These are phyloP conservation scores for Strigamia maritima DNA, from an alignment of 2,888 invertebrate genomes.

Conservation along the genomic window DNA sequence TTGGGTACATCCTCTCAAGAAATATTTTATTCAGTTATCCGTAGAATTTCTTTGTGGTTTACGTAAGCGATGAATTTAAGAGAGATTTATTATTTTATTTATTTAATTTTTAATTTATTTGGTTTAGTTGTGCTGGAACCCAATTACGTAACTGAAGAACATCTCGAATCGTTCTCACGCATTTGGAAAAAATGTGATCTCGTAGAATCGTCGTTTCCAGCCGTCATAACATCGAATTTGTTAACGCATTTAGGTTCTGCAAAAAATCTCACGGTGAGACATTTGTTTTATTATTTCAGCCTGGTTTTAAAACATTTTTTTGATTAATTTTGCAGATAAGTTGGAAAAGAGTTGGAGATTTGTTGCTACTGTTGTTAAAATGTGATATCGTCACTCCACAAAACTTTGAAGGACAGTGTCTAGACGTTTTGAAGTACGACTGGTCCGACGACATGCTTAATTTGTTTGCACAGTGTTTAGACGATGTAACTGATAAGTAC, in stretches of 20 bases:
- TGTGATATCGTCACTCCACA: background rate
- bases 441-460: background rate
- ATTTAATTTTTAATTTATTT: background rate
- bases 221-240: background rate
- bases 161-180: background rate
- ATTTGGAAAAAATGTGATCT: background rate
- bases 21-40: conserved; percentile 1
- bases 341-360: background rate
- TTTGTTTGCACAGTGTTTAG: background rate
- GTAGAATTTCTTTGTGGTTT: background rate
- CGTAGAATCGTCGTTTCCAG: background rate
- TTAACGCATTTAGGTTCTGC: background rate
- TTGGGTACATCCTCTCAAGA: background rate
- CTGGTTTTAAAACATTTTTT: background rate
- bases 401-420: conserved; percentile 6
- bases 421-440: background rate
- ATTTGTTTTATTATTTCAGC: background rate
- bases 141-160: background rate
- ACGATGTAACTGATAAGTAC: background rate
- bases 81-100: background rate
- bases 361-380: background rate
- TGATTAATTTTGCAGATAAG: background rate
- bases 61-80: background rate
- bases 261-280: background rate
- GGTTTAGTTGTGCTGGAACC: conserved; percentile 1